These are phyloP conservation scores for Ambastaia sidthimunki DNA, from an alignment of 2,797 vertebrate genomes.

Conservation along the genomic window DNA sequence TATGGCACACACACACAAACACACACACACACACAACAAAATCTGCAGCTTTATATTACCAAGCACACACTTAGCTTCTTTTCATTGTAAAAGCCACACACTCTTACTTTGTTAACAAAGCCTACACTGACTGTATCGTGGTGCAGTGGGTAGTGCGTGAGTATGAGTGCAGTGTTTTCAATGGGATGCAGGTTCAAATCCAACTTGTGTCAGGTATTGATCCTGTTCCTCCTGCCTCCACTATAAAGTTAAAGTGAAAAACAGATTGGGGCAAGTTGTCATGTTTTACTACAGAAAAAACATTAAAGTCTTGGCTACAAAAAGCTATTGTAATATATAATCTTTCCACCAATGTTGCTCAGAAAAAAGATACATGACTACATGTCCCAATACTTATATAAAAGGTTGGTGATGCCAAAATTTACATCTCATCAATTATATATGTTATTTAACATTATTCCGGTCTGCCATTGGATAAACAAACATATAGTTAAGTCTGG, in stretches of 20 bases:
- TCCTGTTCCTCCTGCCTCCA: neutral
- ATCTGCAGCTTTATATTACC: conserved; percentile 39
- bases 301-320: neutral
- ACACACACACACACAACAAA: conserved; percentile 26
- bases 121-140: neutral
- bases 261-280: neutral
- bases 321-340: neutral
- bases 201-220: neutral
- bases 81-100: conserved; percentile 7
- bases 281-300: neutral
- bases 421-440: too few relatives aligned
- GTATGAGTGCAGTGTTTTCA: neutral
- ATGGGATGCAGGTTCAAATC: neutral
- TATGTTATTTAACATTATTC: too few relatives aligned
- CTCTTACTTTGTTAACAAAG: conserved; percentile 10
- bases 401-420: too few relatives aligned
- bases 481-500: too few relatives aligned
- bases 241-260: neutral
- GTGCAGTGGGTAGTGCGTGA: neutral
- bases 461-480: too few relatives aligned
- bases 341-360: neutral
- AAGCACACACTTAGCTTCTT: neutral
- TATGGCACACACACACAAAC: conserved; percentile 9
- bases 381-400: too few relatives aligned
- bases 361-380: neutral